Evolutionary conservation across 2,113 vertebrate genomes (phyloP).

Genomic region (Hucho hucho): DNA sequence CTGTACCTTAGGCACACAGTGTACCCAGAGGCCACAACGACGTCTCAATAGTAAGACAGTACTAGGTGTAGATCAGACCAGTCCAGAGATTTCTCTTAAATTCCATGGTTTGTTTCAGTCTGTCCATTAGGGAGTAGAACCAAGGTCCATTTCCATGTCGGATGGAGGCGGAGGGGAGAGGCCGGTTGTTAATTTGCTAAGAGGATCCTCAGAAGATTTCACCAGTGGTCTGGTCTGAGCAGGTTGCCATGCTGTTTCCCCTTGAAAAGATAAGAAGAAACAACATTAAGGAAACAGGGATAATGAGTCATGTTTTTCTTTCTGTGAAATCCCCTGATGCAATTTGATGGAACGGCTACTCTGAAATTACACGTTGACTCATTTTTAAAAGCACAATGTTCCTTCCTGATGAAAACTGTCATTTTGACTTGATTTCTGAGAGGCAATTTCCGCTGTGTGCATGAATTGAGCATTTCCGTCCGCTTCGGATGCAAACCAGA

Average conservation of each 20-base stretch:
- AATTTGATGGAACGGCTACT: neutral
- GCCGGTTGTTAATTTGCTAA: neutral
- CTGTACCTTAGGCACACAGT: slow-evolving; percentile 34
- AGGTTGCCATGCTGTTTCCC: slow-evolving; percentile 10
- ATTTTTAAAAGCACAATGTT: neutral
- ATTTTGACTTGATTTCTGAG: neutral
- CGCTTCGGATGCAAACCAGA: neutral
- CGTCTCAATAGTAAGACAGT: slow-evolving; percentile 17
- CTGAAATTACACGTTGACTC: slow-evolving; percentile 1
- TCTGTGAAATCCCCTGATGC: neutral
- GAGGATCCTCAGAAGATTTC: neutral
- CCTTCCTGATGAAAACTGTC: neutral
- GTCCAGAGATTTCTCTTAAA: slow-evolving; percentile 66
- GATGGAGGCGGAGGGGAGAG: neutral
- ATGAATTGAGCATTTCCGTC: neutral
- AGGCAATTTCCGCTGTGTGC: neutral
- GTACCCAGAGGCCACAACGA: slow-evolving; percentile 57
- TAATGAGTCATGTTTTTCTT: neutral
- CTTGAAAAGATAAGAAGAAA: slow-evolving; percentile 33
- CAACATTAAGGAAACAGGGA: neutral
- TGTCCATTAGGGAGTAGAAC: neutral
- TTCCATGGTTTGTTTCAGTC: slow-evolving; percentile 72
- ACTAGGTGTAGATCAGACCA: slow-evolving; percentile 61
- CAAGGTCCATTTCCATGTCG: slow-evolving; percentile 17
- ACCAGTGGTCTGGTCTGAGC: slow-evolving; percentile 6